Evolutionary conservation across 2,113 vertebrate genomes (phyloP).

Genomic region (Nothobranchius furzeri): DNA sequence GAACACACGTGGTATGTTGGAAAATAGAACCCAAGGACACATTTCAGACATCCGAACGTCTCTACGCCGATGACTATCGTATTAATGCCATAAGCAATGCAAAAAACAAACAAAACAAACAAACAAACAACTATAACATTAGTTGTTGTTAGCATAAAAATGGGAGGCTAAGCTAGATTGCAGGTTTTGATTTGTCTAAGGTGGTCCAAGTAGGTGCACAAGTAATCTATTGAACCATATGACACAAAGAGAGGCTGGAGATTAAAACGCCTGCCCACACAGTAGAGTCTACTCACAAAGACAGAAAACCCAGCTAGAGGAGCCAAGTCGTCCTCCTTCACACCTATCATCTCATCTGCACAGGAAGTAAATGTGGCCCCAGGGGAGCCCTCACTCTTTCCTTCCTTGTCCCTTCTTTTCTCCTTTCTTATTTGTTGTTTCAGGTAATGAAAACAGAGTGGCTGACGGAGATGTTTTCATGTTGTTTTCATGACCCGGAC

Average conservation of each 20-base stretch:
- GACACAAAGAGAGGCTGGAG: neutral
- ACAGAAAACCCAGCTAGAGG: conserved; percentile 56
- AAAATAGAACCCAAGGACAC: no score
- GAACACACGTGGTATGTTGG: no score
- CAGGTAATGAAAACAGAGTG: conserved; percentile 80
- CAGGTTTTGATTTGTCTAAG: no score
- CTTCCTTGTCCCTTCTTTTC: conserved; percentile 54
- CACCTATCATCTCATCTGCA: conserved; percentile 76
- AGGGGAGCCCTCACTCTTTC: conserved; percentile 66
- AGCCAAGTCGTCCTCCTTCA: conserved; percentile 58
- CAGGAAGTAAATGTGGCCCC: conserved; percentile 73
- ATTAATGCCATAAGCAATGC: no score
- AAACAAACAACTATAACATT: no score
- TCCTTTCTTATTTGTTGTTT: conserved; percentile 63
- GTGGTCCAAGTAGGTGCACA: no score
- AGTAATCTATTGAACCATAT: conserved; percentile 21
- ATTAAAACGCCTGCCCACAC: neutral
- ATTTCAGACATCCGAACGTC: no score
- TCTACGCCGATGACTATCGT: no score
- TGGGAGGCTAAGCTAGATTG: no score
- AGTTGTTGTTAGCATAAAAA: no score
- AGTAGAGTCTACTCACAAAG: neutral
- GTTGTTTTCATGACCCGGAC: conserved; percentile 67
- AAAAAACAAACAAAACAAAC: no score
- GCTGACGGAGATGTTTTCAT: conserved; percentile 73